These are phyloP conservation scores for chimpanzee (Pan troglodytes) DNA, from an alignment of 2,113 vertebrate genomes.

Conservation along the genomic window NHGRI_mPanTro3-v2.1_pri NC_072419.2:68892001-68892500, in stretches of 20 bases:
- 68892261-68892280: neutral
- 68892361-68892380: fast-evolving
- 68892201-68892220: too few species aligned
- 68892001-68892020: neutral
- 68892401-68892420: neutral
- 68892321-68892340: fast-evolving
- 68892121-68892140: neutral
- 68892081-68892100: neutral
- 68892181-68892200: neutral
- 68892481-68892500: neutral
- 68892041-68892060: neutral
- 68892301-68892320: too few species aligned
- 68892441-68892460: neutral
- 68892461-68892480: neutral
- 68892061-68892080: neutral
- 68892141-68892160: neutral
- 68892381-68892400: neutral
- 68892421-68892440: neutral
- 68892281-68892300: neutral
- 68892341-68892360: fast-evolving
- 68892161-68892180: neutral
- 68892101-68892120: neutral
- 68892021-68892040: neutral
- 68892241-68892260: too few species aligned
- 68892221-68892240: neutral